phyloP scores from a whole-genome alignment of 2,888 invertebrate genomes.

The Nemurella pictetii region DNA sequence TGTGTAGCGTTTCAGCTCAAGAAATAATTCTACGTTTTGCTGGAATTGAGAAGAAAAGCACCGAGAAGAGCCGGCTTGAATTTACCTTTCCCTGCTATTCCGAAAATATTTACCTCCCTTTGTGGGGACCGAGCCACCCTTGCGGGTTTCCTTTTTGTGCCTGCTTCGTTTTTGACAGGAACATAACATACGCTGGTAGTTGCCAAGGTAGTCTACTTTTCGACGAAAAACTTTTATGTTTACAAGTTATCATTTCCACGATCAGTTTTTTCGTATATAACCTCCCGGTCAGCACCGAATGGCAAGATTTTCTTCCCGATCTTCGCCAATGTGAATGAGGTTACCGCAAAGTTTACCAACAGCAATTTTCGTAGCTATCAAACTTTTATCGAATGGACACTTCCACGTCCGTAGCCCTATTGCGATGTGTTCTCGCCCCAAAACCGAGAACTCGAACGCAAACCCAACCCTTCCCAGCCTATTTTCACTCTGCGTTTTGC shows the following conservation, averaged over 20 bases:
- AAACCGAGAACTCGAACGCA: not conserved
- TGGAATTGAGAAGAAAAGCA: too few relatives aligned
- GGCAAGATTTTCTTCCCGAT: not conserved
- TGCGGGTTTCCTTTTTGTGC: too few relatives aligned
- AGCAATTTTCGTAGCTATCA: conserved; percentile 21
- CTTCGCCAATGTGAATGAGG: not conserved
- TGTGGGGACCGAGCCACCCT: too few relatives aligned
- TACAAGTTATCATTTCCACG: not conserved
- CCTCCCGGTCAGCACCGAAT: not conserved
- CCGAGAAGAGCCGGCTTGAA: too few relatives aligned
- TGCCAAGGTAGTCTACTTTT: not conserved
- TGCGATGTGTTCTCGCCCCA: not conserved
- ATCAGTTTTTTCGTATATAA: not conserved
- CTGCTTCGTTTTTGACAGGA: too few relatives aligned
- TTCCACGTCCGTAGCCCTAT: not conserved
- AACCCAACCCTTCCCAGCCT: not conserved
- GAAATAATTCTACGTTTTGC: too few relatives aligned
- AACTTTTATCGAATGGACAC: conserved; percentile 24
- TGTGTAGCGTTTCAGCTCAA: too few relatives aligned
- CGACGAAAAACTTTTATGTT: not conserved
- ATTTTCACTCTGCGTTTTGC: not conserved
- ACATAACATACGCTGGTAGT: not conserved
- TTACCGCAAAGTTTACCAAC: conserved; percentile 7
- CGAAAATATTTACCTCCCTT: too few relatives aligned
- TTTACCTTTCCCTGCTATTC: too few relatives aligned